Conservation (phyloP, 2,113 vertebrate species). For the Telmatochromis sp. region DNA sequence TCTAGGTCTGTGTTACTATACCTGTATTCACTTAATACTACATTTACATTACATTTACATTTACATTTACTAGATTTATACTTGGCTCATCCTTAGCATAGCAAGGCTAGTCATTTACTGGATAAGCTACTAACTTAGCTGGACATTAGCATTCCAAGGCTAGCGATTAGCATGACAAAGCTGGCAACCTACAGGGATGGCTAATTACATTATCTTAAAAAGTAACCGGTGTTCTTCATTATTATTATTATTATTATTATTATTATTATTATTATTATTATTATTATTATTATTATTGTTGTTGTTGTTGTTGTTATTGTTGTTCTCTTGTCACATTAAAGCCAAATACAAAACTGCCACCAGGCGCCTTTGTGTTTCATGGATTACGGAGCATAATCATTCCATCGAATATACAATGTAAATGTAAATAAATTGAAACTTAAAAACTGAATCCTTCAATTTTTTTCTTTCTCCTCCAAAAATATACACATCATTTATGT, state of each 20-base stretch:
- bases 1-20: neutral
- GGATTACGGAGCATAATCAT: neutral
- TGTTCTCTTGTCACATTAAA: neutral
- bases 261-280: fast-evolving
- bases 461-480: neutral
- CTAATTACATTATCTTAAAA: neutral
- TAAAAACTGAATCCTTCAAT: neutral
- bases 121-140: neutral
- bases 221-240: neutral
- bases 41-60: too few relatives aligned
- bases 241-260: neutral
- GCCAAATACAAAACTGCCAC: neutral
- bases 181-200: neutral
- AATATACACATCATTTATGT: neutral
- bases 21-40: neutral
- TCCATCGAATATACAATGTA: neutral
- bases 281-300: fast-evolving
- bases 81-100: neutral
- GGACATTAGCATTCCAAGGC: neutral
- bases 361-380: neutral
- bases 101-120: neutral
- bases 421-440: neutral
- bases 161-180: neutral
- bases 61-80: too few relatives aligned
- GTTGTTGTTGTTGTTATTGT: fast-evolving